Base-by-base conservation (phyloP, 2,113 vertebrate species). In the Pseudorasbora parva region DNA sequence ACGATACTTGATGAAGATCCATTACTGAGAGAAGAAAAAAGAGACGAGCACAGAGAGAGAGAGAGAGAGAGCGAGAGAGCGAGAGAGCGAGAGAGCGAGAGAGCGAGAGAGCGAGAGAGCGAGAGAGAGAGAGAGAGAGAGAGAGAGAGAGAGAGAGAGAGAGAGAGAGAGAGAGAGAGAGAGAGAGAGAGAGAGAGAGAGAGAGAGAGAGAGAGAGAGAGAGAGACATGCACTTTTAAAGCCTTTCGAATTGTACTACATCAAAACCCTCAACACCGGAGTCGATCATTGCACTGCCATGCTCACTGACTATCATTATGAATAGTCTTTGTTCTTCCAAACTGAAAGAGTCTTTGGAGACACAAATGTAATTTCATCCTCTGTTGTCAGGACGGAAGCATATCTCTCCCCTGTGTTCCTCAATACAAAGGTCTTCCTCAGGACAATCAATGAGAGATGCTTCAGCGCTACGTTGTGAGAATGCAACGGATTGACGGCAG, bases 271-370 rank as follows among this genome's bases (percentile, higher is more conserved):
- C 71, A 57, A 73, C 56, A 69, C 59, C 15, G 27, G 68, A 73
- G 56, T 77, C 69, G 45, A 75, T 81, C 76, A 74, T 71, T 41
- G 54, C 37, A 47, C 43, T 68, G 62, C 23, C 81, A 80, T 45
- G 54, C 66, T 64, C 17, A 7, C 71, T 11, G 54, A 64, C 75
- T 80, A 78, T 86, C 80, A 87, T 86, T 85, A 83, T 21, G 62
- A 81, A 33, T 33, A 43, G 73, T 37, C 51, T 84, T 88, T 88
- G 81, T 84, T 88, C 86, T 85, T 78, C 64, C 47, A 59, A 81
- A 78, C 43, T 57, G 27, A 25, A 45, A 51, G 77, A 68, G 6
- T 74, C 43, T 85, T 81, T 78, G 33, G 23, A 81, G 75, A 86
- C 71, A 84, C 66, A 43, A 78, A 74, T 81, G 71, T 62, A 69